phyloP scores from a whole-genome alignment of 2,113 vertebrate species.

The Sinocyclocheilus maitianheensis region DNA sequence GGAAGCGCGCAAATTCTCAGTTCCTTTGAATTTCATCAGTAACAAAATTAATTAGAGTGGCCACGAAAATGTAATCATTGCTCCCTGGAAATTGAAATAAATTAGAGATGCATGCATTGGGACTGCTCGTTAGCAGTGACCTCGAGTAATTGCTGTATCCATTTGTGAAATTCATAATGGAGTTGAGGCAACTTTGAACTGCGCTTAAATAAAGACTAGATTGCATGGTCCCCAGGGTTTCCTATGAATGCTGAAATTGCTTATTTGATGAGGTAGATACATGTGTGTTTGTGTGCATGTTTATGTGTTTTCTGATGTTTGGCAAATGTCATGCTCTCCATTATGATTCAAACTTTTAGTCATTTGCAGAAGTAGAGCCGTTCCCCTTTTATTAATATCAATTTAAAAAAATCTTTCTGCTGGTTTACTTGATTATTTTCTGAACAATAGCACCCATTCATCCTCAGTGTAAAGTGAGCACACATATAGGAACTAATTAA shows the following conservation, averaged over 20 bases:
- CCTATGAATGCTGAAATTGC: constrained; percentile 59
- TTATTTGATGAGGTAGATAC: constrained; percentile 48
- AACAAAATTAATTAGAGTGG: constrained; percentile 76
- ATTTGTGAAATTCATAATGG: constrained; percentile 81
- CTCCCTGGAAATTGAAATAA: constrained; percentile 75
- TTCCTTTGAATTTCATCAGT: constrained; percentile 69
- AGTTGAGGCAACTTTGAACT: constrained; percentile 72
- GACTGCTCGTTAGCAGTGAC: constrained; percentile 74
- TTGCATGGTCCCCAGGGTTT: constrained; percentile 66
- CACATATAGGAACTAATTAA: constrained; percentile 2
- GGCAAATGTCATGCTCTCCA: constrained; percentile 35
- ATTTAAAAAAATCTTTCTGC: neutral
- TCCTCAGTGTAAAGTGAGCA: neutral
- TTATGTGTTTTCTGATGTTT: constrained; percentile 29
- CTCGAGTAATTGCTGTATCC: constrained; percentile 77
- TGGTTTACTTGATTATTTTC: neutral
- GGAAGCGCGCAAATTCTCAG: constrained; percentile 47
- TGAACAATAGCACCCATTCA: neutral
- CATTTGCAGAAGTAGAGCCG: constrained; percentile 34
- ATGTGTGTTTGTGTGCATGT: neutral
- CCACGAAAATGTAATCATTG: constrained; percentile 70
- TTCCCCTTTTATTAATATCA: neutral
- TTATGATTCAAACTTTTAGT: constrained; percentile 39
- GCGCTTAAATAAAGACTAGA: constrained; percentile 67
- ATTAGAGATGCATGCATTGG: constrained; percentile 73